Evolutionary conservation across 2,797 vertebrate species (phyloP), one percentile per base, ranked within the genome.

Genomic region (Lophotriccus pileatus): DNA sequence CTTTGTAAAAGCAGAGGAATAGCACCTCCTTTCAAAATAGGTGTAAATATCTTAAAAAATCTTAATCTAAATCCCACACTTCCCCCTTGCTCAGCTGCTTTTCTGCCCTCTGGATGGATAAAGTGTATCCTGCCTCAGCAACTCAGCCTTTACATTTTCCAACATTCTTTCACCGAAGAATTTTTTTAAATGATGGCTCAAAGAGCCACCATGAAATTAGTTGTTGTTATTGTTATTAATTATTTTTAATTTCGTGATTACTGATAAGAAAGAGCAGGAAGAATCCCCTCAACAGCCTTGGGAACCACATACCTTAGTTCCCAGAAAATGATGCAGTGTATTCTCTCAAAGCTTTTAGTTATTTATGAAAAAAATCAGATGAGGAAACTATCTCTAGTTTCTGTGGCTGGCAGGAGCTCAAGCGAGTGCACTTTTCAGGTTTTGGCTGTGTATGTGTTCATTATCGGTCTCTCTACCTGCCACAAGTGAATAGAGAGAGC

Each of bases 81-180:
- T 47, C 1, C 2, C 4, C 2, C 1, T 10, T 43, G 9, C 16
- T 67, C 4, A 14, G 5, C 20, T 4, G 2, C 14, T 12, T 75
- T 84, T 86, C 41, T 84, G 10, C 14, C 13, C 2, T 52, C 9
- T 34, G 30, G 72, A 23, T 2, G 3, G 25, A 74, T 25, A 50
- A 67, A 77, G 16, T 2, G 4, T 46, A 12, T 39, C 23, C 52
- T 81, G 32, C 9, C 10, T 52, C 27, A n/a, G 9, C 0, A 3
- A 25, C 30, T 83, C 39, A n/a, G 20, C 14, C 19, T 91, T 59
- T 56, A 23, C 20, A 7, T 80, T 82, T 89, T 89, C 37, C 27
- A 43, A 82, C 5, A 28, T 30, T 56, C 1, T 85, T 37, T 67
- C 39, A 52, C 12, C 3, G n/a, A 49, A 80, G 28, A 66, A 3